Conservation (phyloP, 2,888 invertebrate genomes). For the Trichogramma dendrolimi region DNA sequence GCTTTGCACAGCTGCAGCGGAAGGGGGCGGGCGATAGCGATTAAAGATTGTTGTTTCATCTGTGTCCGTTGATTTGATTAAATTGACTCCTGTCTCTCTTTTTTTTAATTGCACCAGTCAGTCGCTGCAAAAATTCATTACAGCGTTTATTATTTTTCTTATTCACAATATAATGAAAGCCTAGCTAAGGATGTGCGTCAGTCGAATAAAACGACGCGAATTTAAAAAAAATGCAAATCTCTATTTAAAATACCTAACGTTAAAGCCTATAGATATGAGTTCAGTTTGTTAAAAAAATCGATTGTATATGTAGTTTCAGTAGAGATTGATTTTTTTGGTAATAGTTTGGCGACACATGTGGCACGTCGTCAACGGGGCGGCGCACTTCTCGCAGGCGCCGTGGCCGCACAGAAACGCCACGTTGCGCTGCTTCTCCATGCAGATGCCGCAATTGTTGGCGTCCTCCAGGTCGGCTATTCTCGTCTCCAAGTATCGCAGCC, state of each 20-base stretch:
- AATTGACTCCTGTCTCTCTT: too few relatives aligned
- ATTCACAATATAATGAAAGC: constrained; percentile 6
- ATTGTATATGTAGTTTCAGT: constrained; percentile 38
- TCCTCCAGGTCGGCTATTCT: constrained; percentile 84
- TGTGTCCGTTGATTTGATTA: too few relatives aligned
- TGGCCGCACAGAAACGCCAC: constrained; percentile 87
- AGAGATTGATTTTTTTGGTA: constrained; percentile 67
- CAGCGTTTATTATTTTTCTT: constrained; percentile 1
- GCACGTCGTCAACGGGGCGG: constrained; percentile 75
- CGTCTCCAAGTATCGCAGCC: constrained; percentile 63
- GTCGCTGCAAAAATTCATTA: constrained; percentile 4
- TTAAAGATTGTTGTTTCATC: too few relatives aligned
- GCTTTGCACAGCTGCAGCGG: too few relatives aligned
- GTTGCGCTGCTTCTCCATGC: constrained; percentile 78
- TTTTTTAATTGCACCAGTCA: constrained; percentile 12
- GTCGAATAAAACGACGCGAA: constrained; percentile 20
- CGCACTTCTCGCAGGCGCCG: constrained; percentile 77
- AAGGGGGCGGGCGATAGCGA: too few relatives aligned
- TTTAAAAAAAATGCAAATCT: constrained; percentile 24
- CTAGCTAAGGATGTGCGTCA: background rate
- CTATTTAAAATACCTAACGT: background rate
- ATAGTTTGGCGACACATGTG: constrained; percentile 82
- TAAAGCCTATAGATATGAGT: background rate
- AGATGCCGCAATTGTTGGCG: constrained; percentile 79
- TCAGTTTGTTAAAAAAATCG: background rate